A percentile compares a stretch with the other conserved stretches of the same genome.
phyloP scores from a whole-genome alignment of 2,797 vertebrate species.

The Lithobates sylvaticus region DNA sequence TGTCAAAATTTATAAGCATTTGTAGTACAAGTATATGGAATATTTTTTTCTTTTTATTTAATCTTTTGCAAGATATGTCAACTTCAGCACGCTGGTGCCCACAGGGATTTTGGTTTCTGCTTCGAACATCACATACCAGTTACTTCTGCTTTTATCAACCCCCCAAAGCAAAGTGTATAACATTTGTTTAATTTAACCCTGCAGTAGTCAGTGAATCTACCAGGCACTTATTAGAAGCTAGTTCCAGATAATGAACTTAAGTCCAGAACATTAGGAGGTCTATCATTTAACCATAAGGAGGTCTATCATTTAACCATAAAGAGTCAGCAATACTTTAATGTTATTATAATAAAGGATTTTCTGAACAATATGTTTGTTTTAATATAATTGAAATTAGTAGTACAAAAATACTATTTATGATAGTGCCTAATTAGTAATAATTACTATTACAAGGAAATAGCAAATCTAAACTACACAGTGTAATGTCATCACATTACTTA shows the following conservation, averaged over 20 bases:
- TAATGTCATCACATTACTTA: too few relatives aligned
- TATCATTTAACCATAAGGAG: not conserved
- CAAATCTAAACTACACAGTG: too few relatives aligned
- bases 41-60: slow-evolving; percentile 27
- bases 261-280: not conserved
- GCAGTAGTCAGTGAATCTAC: not conserved
- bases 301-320: not conserved
- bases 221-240: not conserved
- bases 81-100: slow-evolving; percentile 32
- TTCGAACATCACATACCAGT: slow-evolving; percentile 49
- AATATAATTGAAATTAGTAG: too few relatives aligned
- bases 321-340: not conserved
- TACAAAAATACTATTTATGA: too few relatives aligned
- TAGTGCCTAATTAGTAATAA: too few relatives aligned
- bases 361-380: too few relatives aligned
- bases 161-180: slow-evolving; percentile 28
- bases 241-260: not conserved
- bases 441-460: too few relatives aligned
- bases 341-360: too few relatives aligned
- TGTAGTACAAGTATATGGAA: slow-evolving; percentile 2
- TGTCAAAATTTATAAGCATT: slow-evolving; percentile 3
- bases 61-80: slow-evolving; percentile 29
- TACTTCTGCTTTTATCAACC: slow-evolving; percentile 49
- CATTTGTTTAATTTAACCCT: slow-evolving; percentile 47
- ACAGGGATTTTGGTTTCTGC: slow-evolving; percentile 48